Percentiles rank a stretch among this genome's conserved stretches.
phyloP scores from a whole-genome alignment of 2,113 vertebrate species.

The Lepus europaeus region DNA sequence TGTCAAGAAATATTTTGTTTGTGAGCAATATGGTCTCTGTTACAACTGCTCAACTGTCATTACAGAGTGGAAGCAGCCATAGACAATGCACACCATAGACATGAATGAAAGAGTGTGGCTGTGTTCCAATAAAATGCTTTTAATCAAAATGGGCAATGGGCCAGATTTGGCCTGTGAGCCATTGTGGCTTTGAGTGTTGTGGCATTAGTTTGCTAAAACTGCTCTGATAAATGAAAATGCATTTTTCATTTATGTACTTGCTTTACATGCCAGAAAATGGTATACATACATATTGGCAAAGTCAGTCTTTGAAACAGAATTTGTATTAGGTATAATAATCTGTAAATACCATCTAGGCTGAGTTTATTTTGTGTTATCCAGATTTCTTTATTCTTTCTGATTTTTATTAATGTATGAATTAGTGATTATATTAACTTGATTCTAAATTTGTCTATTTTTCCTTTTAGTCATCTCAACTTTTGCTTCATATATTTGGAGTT shows the following conservation, averaged over 20 bases:
- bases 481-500: not conserved
- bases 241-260: not conserved
- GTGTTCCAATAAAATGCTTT: not conserved
- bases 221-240: not conserved
- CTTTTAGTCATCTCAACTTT: not conserved
- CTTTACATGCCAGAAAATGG: no score
- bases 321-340: not conserved
- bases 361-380: not conserved
- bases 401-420: not conserved
- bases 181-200: no score
- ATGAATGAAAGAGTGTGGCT: not conserved
- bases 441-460: not conserved
- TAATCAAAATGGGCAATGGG: not conserved
- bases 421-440: not conserved
- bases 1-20: conserved; percentile 24
- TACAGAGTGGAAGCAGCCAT: not conserved
- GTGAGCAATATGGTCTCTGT: not conserved
- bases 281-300: not conserved
- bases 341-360: not conserved
- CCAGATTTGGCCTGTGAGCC: not conserved
- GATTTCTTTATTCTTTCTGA: not conserved
- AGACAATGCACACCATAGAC: not conserved
- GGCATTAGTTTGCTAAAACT: no score
- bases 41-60: not conserved
- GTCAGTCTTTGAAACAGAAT: not conserved